phyloP scores from a whole-genome alignment of 2,797 vertebrate genomes.

The Oceanodroma leucorhoa region DNA sequence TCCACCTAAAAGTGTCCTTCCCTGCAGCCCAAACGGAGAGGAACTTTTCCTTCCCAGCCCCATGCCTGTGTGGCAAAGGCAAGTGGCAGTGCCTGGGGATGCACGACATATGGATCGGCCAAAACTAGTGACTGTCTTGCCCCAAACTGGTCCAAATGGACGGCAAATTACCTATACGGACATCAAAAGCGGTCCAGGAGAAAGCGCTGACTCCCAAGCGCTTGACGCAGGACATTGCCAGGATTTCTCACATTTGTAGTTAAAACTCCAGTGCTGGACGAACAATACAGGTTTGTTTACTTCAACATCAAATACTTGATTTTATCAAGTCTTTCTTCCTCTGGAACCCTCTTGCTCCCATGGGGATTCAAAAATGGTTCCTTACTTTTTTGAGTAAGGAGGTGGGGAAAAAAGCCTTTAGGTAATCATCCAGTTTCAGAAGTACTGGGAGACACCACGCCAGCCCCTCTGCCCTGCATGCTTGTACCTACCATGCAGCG shows the following conservation, averaged over 20 bases:
- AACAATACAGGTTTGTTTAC: constrained; percentile 36
- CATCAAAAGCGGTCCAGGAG: not conserved
- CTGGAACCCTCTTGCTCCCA: not conserved
- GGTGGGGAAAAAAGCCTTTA: not conserved
- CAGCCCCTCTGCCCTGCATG: accelerated
- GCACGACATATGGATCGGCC: accelerated
- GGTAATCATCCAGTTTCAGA: not conserved
- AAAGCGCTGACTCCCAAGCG: not conserved
- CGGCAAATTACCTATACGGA: not conserved
- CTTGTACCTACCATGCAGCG: accelerated
- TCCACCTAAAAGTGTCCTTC: not conserved
- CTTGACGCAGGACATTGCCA: not conserved
- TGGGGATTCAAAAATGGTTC: not conserved
- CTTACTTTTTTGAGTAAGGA: not conserved
- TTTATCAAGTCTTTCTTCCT: not conserved
- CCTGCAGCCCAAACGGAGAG: not conserved
- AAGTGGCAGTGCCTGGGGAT: accelerated
- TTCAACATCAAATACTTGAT: constrained; percentile 10
- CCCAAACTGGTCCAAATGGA: not conserved
- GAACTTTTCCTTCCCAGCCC: not conserved
- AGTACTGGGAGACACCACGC: accelerated
- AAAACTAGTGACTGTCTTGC: not conserved
- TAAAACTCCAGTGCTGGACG: not conserved
- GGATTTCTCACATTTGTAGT: not conserved
- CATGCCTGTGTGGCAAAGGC: not conserved